Evolutionary conservation across 2,888 invertebrate species (phyloP), one percentile per base, ranked within the genome.

Genomic region (Leistus spinibarbis): DNA sequence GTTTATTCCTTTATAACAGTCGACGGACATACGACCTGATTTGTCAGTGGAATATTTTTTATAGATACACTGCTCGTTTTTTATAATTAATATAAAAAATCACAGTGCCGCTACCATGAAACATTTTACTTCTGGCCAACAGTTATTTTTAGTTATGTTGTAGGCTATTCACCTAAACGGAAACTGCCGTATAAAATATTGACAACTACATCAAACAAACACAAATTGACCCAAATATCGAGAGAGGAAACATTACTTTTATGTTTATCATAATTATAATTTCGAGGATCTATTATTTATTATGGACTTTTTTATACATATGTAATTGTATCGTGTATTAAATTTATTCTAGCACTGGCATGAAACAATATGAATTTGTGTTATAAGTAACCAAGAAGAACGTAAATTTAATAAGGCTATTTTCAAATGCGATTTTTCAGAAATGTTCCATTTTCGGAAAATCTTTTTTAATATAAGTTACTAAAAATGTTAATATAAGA

Each of bases 21-120:
- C 53, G 66, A 66, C 19, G 53, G 66, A 66, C 40, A 27, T 24
- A 65, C 53, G 19, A 66, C 66, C 66, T 66, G 66, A 66, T 66
- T 66, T 66, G 66, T 66, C 66, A 66, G 66, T 66, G 10, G 27
- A 65, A 17, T 19, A 17, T 40, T 2, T n/a, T 66, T 1, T 10
- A n/a, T n/a, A n/a, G n/a, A n/a, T n/a, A n/a, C 17, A 3, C n/a
- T 27, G 40, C 17, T 16, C 17, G 53, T 17, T 40, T 66, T 66
- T 66, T 66, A 17, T 66, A 27, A 64, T 54, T 20, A 60, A 10
- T 60, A 22, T 17, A 17, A 60, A 60, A 60, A 60, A 60, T 60
- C 60, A 60, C 10, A 4, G 60, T 19, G 40, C 7, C 40, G 40
- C 40, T 13, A 40, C 7, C 40, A 40, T 40, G 40, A 40, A 40